Base-by-base conservation (phyloP, 30 jellyfish, hydroid and myxozoan genomes). In the Aurelia aurita region DNA sequence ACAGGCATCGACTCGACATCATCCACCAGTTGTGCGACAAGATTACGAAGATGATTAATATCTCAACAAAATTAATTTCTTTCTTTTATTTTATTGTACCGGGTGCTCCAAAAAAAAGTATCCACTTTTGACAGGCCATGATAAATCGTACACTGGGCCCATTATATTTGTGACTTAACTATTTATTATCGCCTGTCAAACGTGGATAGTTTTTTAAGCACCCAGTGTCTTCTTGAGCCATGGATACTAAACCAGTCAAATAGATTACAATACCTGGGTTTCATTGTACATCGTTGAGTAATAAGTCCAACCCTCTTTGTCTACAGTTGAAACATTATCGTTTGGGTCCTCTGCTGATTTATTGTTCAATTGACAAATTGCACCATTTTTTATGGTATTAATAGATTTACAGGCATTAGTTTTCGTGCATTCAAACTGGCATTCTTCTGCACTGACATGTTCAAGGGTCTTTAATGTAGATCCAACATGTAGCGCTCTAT, bases 271-370 rank as follows among this genome's bases (percentile, higher is more conserved):
- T 55, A 74, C 86, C 57, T 44, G 32, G 18, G 39, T 54, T 74
- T 74, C 75, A 16, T 74, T 60, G 26, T 54, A 74, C 18, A 59
- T 45, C n/a, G 86, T 74, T 25, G 86, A 55, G 45, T 49, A 57
- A 60, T 74, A 74, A n/a, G 86, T 74, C 86, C 86, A 74, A 25
- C 86, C 75, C 10, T 20, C 25, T 3, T 27, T 16, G 2, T 58
- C 62, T 1, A 25, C 74, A 2, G 86, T 57, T 0, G 15, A 13
- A 19, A 18, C 63, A 15, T 34, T 34, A 32, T 31, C 65, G 6
- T 29, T 27, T 3, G 62, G 54, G 29, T 55, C 39, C 26, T 74
- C 74, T 4, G 67, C 49, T 0, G 75, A 46, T 28, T 16, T 55
- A 64, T 55, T 3, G 28, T 74, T 55, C 76, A 74, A 21, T 65